Conservation (phyloP, 2,797 vertebrate species). For the Antennarius maculatus region DNA sequence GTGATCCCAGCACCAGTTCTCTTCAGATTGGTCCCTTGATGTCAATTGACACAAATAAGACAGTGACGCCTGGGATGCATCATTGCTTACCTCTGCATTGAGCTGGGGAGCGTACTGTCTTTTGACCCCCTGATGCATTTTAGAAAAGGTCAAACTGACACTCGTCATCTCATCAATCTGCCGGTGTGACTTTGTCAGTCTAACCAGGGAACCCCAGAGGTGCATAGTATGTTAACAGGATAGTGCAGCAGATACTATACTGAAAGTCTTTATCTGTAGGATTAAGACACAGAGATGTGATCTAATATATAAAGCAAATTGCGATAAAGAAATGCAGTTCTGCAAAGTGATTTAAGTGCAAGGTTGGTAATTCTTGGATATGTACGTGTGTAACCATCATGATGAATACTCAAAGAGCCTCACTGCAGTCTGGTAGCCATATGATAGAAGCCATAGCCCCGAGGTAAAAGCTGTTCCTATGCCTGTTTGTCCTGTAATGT, state of each 20-base stretch:
- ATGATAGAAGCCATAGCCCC: no score
- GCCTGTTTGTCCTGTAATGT: no score
- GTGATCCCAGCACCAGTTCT: conserved; percentile 70
- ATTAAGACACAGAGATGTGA: no score
- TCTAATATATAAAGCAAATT: no score
- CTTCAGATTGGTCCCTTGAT: conserved; percentile 74
- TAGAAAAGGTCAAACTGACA: conserved; percentile 86
- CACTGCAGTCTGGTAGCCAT: no score
- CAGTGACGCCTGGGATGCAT: conserved; percentile 70
- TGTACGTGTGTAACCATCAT: no score
- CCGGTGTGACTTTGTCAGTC: conserved; percentile 71
- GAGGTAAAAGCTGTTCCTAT: no score
- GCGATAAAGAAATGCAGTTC: no score
- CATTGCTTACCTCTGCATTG: conserved; percentile 65
- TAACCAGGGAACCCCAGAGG: conserved; percentile 59
- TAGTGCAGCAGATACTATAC: conserved; percentile 18
- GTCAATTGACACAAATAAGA: conserved; percentile 78
- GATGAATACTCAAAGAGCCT: no score
- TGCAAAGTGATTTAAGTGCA: no score
- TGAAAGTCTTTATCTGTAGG: no score
- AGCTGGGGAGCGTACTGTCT: conserved; percentile 68
- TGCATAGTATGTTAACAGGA: conserved; percentile 17
- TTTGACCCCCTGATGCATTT: conserved; percentile 82
- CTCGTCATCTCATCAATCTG: conserved; percentile 76
- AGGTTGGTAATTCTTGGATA: no score